phyloP scores from a whole-genome alignment of 2,888 invertebrate genomes.

The Apamea monoglypha region DNA sequence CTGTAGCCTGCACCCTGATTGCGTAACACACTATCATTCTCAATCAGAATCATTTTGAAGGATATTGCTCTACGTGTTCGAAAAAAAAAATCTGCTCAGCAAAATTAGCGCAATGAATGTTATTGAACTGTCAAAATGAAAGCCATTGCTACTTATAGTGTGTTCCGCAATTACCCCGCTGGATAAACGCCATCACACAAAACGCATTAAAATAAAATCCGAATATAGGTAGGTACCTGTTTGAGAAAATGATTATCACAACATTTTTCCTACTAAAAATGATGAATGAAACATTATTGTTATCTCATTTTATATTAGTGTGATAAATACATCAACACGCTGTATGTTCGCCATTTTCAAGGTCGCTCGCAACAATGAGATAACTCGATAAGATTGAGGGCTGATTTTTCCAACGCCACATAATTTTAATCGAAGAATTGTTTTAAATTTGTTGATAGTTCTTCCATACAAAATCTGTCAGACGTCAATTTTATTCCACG shows the following conservation, averaged over 20 bases:
- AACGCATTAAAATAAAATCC: not conserved
- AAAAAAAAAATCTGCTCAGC: too few relatives aligned
- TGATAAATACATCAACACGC: not conserved
- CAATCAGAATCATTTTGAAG: too few relatives aligned
- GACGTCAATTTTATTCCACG: too few relatives aligned
- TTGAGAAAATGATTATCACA: not conserved
- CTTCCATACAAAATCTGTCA: too few relatives aligned
- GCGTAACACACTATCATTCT: too few relatives aligned
- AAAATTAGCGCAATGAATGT: too few relatives aligned
- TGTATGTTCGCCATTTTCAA: constrained; percentile 31
- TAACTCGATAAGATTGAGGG: constrained; percentile 52
- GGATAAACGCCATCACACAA: not conserved
- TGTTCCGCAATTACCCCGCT: not conserved
- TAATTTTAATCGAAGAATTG: too few relatives aligned
- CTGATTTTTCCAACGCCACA: too few relatives aligned
- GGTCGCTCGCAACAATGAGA: constrained; percentile 24
- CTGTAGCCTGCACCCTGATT: not conserved
- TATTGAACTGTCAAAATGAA: too few relatives aligned
- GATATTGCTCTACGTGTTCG: too few relatives aligned
- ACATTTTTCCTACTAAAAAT: not conserved
- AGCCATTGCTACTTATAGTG: too few relatives aligned
- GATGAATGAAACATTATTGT: not conserved
- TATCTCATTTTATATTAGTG: not conserved
- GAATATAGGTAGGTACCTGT: not conserved
- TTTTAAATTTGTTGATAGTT: too few relatives aligned